A percentile compares a stretch with the other conserved stretches of the same genome.
Evolutionary conservation across 2,113 vertebrate genomes (phyloP).

Genomic region (Chloropsis hardwickii): DNA sequence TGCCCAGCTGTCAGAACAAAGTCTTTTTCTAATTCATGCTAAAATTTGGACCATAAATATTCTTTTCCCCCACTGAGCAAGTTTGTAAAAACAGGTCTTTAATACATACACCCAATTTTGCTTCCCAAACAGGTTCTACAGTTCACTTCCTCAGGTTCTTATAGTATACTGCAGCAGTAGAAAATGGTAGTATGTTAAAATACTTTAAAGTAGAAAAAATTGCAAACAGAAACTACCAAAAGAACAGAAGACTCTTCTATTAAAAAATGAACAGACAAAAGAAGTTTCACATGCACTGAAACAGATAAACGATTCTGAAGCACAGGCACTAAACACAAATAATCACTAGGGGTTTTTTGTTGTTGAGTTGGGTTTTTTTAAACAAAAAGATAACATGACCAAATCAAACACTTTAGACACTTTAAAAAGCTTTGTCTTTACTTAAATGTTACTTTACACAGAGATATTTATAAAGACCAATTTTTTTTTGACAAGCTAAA

Average conservation of each 20-base stretch:
- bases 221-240: not conserved
- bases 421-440: slow-evolving; percentile 9
- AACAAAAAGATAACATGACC: not conserved
- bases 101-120: not conserved
- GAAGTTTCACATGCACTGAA: not conserved
- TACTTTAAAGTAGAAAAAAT: not conserved
- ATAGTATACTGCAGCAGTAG: not conserved
- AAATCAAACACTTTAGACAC: not conserved
- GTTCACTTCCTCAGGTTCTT: not conserved
- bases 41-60: not conserved
- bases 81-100: not conserved
- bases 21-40: not conserved
- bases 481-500: slow-evolving; percentile 52
- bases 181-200: not conserved
- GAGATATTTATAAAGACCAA: slow-evolving; percentile 22
- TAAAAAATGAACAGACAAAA: not conserved
- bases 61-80: not conserved
- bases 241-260: not conserved
- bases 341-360: not conserved
- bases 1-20: not conserved
- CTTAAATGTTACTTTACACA: not conserved
- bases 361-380: not conserved
- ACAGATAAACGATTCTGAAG: not conserved
- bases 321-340: not conserved
- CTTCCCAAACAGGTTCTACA: not conserved